Conservation (phyloP, 1,140 invertebrate species). For the Ylistrum balloti region DNA sequence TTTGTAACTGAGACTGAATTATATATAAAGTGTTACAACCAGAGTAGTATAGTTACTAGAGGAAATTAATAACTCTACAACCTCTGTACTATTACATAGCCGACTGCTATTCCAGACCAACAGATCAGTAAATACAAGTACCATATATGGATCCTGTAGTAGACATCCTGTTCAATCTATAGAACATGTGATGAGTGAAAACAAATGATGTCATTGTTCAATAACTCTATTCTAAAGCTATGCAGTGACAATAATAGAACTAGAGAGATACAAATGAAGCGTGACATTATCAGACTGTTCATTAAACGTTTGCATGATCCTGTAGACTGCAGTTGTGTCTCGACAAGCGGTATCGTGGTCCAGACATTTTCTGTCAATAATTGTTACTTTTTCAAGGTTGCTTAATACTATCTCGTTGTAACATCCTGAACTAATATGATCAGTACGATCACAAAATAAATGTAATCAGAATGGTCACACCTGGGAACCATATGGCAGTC, state of each 20-base stretch:
- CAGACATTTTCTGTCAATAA: not conserved
- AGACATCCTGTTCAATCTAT: not conserved
- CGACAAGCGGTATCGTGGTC: not conserved
- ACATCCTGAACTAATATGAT: conserved; percentile 34
- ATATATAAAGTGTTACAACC: conserved; percentile 32
- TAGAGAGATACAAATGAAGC: not conserved
- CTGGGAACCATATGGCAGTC: not conserved
- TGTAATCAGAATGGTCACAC: not conserved
- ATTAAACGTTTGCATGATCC: not conserved
- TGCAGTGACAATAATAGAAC: not conserved
- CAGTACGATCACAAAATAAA: not conserved
- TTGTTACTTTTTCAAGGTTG: conserved; percentile 12
- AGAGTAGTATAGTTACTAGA: not conserved
- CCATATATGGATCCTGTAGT: not conserved
- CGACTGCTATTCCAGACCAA: not conserved
- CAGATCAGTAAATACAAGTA: not conserved
- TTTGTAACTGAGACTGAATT: conserved; percentile 10
- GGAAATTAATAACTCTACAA: not conserved
- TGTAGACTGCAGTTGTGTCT: not conserved
- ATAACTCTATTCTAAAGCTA: not conserved
- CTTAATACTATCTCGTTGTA: not conserved
- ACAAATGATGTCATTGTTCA: not conserved
- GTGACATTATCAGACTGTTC: not conserved
- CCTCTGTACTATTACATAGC: too few species aligned
- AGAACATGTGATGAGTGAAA: not conserved